Base-by-base conservation (phyloP, 2,113 vertebrate species). In the Phylloscopus whistleri region DNA sequence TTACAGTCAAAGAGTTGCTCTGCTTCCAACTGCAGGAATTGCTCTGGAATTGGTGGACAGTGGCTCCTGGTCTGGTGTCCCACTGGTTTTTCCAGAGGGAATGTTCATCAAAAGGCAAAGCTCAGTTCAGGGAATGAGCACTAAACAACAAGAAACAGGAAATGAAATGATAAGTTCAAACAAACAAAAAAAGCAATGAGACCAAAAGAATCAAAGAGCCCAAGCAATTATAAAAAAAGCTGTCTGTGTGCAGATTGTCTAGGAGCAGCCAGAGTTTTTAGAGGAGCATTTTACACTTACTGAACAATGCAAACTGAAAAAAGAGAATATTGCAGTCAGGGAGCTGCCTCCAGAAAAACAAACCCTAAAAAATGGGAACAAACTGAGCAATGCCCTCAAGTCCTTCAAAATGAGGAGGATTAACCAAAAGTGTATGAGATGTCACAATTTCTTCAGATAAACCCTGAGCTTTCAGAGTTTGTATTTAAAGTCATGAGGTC, bases 401-500 rank as follows among this genome's bases (percentile, higher is more conserved):
- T 89, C 41, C 53, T 64, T 83, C 44, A 53, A 70, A 51, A 87
- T 70, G 44, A 94, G 26, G 33, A 79, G 66, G 48, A 58, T 94
- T 87, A 90, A 78, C 81, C 72, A 89, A 68, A 93, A 33, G 77
- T 83, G 77, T 18, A 18, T 37, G 73, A 93, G 94, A 90, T 84
- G 74, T 93, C 69, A 60, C 10, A 23, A 46, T 60, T 73, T 49
- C 51, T 95, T 90, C 64, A 67, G 85, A 77, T 46, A 91, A 94
- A 85, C 86, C 92, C 94, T 73, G 21, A 33, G 49, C 87, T 93
- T 56, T 14, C 17, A 24, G 70, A n/a, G 62, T 95, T 93, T 91
- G 73, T 86, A 82, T 96, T 96, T 96, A 82, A 98, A 96, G 87
- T 48, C 49, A 23, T 75, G 89, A 96, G 95, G 70, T 97, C 95